phyloP scores from a whole-genome alignment of 2,888 invertebrate species.

The Melanotus villosus region DNA sequence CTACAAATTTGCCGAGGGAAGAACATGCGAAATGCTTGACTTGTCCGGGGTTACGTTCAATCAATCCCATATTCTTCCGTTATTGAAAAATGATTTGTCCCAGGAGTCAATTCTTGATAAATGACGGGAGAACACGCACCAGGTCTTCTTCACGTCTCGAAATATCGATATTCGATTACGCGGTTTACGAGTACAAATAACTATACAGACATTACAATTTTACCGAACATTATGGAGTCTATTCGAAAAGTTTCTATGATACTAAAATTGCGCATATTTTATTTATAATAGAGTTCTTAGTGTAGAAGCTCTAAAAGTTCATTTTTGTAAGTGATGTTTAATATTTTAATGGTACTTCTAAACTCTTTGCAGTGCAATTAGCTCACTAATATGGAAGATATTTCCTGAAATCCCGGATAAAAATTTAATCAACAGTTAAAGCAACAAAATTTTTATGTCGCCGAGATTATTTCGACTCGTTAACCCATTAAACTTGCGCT shows the following conservation, averaged over 20 bases:
- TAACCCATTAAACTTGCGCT: conserved; percentile 9
- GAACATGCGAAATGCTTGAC: conserved; percentile 33
- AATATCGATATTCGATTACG: conserved; percentile 49
- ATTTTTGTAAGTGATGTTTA: conserved; percentile 27
- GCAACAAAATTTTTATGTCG: neutral
- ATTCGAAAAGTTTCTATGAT: conserved; percentile 29
- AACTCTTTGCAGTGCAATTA: conserved; percentile 12
- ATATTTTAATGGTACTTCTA: conserved; percentile 22
- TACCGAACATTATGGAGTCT: conserved; percentile 32
- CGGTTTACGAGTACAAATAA: conserved; percentile 42
- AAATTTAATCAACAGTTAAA: neutral
- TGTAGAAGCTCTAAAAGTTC: conserved; percentile 28
- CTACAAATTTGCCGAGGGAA: conserved; percentile 27
- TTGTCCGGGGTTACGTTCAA: conserved; percentile 53
- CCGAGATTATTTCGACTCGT: conserved; percentile 6
- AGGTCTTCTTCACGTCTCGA: conserved; percentile 48
- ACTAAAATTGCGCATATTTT: conserved; percentile 39
- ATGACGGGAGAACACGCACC: conserved; percentile 57
- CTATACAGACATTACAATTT: conserved; percentile 35
- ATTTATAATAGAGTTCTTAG: conserved; percentile 29
- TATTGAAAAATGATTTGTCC: conserved; percentile 62
- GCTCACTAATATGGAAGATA: conserved; percentile 1
- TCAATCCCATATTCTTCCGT: conserved; percentile 57
- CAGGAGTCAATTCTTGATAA: conserved; percentile 58
- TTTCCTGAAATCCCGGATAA: neutral